A percentile compares a stretch with the other conserved stretches of the same genome.
Evolutionary conservation across 2,888 invertebrate species (phyloP).

Genomic region (Rhagonycha fulva): DNA sequence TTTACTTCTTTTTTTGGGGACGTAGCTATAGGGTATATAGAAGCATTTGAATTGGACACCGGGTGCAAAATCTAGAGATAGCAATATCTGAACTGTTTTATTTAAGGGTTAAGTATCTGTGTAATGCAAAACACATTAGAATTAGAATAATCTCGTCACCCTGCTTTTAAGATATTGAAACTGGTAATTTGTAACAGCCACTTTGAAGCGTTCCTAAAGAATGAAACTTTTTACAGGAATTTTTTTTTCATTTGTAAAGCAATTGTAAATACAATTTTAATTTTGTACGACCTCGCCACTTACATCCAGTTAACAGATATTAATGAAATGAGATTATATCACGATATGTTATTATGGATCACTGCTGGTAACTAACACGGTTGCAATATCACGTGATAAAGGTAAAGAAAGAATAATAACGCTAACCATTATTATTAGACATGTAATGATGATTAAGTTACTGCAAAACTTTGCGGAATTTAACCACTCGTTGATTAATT

Average conservation of each 20-base stretch:
- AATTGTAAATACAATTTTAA: background rate
- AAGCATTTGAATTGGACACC: no score
- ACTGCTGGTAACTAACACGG: conserved; percentile 26
- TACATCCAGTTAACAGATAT: conserved; percentile 35
- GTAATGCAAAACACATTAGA: no score
- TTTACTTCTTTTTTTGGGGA: no score
- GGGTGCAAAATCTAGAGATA: no score
- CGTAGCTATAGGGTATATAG: no score
- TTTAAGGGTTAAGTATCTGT: no score
- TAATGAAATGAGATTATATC: conserved; percentile 47
- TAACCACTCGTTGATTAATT: background rate
- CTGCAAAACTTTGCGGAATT: background rate
- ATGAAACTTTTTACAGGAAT: no score
- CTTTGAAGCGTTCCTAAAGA: no score
- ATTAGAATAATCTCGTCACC: no score
- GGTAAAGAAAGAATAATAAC: background rate
- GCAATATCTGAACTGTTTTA: no score
- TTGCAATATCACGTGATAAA: conserved; percentile 15
- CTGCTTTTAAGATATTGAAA: no score
- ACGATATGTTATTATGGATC: conserved; percentile 47
- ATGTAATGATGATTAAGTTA: background rate
- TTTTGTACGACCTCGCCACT: background rate
- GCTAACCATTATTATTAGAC: background rate
- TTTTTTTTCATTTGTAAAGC: background rate
- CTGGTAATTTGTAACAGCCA: no score